Base-by-base conservation (phyloP, 2,113 vertebrate species). In the Nipponia nippon region DNA sequence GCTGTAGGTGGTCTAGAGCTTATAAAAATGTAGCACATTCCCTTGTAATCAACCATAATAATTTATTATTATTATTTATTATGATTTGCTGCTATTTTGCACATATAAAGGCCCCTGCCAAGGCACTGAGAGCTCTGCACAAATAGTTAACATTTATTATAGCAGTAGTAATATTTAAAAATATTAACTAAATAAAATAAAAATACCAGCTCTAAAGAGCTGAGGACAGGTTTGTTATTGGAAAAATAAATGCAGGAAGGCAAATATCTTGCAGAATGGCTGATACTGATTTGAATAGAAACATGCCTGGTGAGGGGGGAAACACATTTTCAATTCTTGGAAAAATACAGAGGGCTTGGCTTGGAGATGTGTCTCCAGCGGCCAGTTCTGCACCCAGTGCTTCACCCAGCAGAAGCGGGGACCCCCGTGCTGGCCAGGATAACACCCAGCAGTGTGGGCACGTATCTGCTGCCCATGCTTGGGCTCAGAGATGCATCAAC, bases 41-140 rank as follows among this genome's bases (percentile, higher is more conserved):
- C 95, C 95, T 95, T 91, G 87, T 97, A 97, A 97, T 97, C 95
- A 96, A 95, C 93, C 94, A 95, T 96, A 96, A 96, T 97, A 96
- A 98, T 97, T 97, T 97, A 96, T 96, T 96, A 95, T 94, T 96
- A 94, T 96, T 97, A 97, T 97, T 98, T 97, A 97, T 96, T 96
- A 94, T 85, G 95, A 96, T 94, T 96, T 96, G 90, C 95, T 89
- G 78, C 97, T 95, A 92, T 96, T 93, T 93, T 86, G 87, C 76
- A 67, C 55, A 62, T 73, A 91, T 52, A 94, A 97, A 95, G 89
- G 96, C 82, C 79, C 95, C 96, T 80, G 71, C 91, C 84, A 96
- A 93, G 94, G 93, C 84, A 67, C 89, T 22, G 62, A 85, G 96
- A 90, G 94, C 86, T 73, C 95, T 73, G 78, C 94, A 92, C 77